Evolutionary conservation across 35 echinoderm and acorn worm species (phyloP), one percentile per base, ranked within the genome.

Genomic region (Lytechinus pictus): DNA sequence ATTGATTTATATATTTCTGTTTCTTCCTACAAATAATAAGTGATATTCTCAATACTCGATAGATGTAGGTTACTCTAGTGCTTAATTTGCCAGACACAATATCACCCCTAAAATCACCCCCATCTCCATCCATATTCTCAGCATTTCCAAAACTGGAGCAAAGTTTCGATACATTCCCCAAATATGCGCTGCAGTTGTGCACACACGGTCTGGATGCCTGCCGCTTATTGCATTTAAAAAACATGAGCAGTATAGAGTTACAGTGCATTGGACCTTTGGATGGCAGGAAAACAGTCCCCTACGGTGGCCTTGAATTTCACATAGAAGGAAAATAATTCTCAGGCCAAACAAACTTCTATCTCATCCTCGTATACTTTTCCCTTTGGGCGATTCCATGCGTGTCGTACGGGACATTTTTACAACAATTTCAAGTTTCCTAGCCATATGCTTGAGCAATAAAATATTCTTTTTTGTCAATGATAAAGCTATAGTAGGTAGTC

Each of bases 151-250:
- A 71, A 71, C 61, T 79, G 66, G 66, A 79, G 66, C 66, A 79
- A 79, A 79, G 66, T 79, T 79, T 79, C 66, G 66, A 79, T 79
- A 90, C 88, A 90, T 90, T 90, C 88, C 88, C 88, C 88, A 90
- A 90, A 90, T 90, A 90, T 90, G 29, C 52, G 88, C 88, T 54
- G 52, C 88, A 90, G 88, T 90, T 90, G 88, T 29, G 88, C 88
- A 90, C 88, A 90, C 88, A 90, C 52, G 88, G 88, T 54, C 27
- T 9, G n/a, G 88, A 79, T 3, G 66, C 66, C 66, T 14, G 66
- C 66, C 66, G 66, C 66, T 79, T 79, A 79, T 79, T 79, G n/a
- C 66, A 79, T 79, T 79, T 79, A 16, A 14, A 79, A 79, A 79
- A 79, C 66, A 79, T 79, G 66, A 79, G 66, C n/a, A 24, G 19